phyloP scores from a whole-genome alignment of 30 jellyfish, hydroid and myxozoan species.

The Chrysaora quinquecirrha region DNA sequence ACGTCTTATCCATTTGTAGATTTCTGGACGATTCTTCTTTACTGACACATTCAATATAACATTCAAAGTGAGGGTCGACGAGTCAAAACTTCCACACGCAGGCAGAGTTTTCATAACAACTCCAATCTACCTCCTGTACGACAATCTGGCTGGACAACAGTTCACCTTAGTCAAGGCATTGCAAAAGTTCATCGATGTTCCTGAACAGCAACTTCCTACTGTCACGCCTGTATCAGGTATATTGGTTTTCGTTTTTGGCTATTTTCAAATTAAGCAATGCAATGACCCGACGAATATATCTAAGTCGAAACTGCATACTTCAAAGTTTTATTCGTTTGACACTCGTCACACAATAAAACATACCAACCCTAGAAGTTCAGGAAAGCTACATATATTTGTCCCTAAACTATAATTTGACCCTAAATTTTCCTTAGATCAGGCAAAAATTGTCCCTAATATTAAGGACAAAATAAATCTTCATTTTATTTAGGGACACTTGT shows the following conservation, averaged over 20 bases:
- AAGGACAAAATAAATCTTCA: too few relatives aligned
- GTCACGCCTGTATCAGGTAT: constrained; percentile 45
- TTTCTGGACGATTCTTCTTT: constrained; percentile 20
- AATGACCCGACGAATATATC: background rate
- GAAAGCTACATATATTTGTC: too few relatives aligned
- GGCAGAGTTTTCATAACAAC: constrained; percentile 63
- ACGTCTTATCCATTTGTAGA: constrained; percentile 23
- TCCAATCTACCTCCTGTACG: constrained; percentile 61
- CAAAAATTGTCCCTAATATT: too few relatives aligned
- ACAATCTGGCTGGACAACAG: constrained; percentile 40
- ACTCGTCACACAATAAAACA: too few relatives aligned
- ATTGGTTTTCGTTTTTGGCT: background rate
- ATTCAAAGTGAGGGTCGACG: constrained; percentile 33
- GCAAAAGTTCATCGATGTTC: constrained; percentile 46
- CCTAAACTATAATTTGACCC: too few relatives aligned
- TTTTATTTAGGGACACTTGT: too few relatives aligned
- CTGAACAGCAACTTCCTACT: constrained; percentile 23
- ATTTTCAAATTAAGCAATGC: background rate
- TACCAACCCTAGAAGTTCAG: too few relatives aligned
- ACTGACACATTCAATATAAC: constrained; percentile 61
- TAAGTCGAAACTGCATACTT: background rate
- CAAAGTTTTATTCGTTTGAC: background rate
- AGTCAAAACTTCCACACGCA: constrained; percentile 38
- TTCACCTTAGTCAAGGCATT: constrained; percentile 56
- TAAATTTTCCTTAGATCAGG: too few relatives aligned